Evolutionary conservation across 2,113 vertebrate species (phyloP), one percentile per base, ranked within the genome.

Genomic region (Dunckerocampus dactyliophorus): DNA sequence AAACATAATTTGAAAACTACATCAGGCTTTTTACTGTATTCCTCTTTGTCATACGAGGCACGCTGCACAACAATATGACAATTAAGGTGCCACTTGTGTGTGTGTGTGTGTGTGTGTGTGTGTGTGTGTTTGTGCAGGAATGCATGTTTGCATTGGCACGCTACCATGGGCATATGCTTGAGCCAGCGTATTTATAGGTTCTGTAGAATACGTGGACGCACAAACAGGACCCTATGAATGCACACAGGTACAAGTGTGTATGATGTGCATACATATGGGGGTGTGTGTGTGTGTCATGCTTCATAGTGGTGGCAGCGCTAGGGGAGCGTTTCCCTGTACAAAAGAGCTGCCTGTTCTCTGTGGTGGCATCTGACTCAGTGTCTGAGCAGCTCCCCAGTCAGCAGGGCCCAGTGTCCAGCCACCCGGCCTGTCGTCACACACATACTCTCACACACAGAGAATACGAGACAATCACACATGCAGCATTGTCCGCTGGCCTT

Each of bases 281-380:
- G n/a, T n/a, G 10, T 65, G 47, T 55, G 28, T 72, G 75, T 54
- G 50, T 42, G 50, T 73, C 16, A 20, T 59, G 37, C 46, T 62
- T 50, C 62, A 57, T 60, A 70, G 72, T 65, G 72, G 69, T 58
- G 76, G 65, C 47, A 47, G 72, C 54, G 82, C 63, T 73, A 58
- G 53, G 72, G 71, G 83, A 87, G 64, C 49, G 66, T 63, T 73
- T 84, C 85, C 81, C 79, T 50, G 63, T 46, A 89, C 83, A 89
- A 88, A 87, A 79, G 60, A 67, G 55, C 69, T 67, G 71, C 59
- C 77, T 86, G 82, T 87, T 87, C 79, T 83, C 80, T 69, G 75
- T 59, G 56, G 81, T 84, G 85, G 78, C 72, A 76, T 82, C 87
- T 90, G 87, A 90, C 82, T 90, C 88, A 89, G 79, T 88, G 85